Conservation (phyloP, 2,888 invertebrate genomes). For the Coelopa pilipes region DNA sequence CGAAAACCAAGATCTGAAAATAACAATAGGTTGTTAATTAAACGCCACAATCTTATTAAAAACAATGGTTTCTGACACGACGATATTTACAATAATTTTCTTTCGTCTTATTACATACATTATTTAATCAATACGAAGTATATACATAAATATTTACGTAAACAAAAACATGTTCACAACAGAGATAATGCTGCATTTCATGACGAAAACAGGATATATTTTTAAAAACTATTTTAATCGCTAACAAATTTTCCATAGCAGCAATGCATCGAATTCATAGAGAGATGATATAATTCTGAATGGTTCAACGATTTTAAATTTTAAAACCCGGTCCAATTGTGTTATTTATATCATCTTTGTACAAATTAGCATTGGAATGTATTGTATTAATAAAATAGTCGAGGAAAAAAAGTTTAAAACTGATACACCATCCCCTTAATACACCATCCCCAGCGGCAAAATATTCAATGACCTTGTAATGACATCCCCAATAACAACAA, state of each 20-base stretch:
- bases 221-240: neutral
- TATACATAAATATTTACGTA: slow-evolving; percentile 22
- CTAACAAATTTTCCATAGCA: too few relatives aligned
- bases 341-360: too few relatives aligned
- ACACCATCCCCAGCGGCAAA: slow-evolving; percentile 3
- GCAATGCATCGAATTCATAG: too few relatives aligned
- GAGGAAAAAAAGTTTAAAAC: too few relatives aligned
- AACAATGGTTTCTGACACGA: neutral
- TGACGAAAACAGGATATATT: neutral
- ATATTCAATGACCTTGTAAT: slow-evolving; percentile 44
- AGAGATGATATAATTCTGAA: too few relatives aligned
- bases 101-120: too few relatives aligned
- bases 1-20: slow-evolving; percentile 76
- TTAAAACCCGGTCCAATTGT: too few relatives aligned
- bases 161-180: slow-evolving; percentile 13
- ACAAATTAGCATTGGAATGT: too few relatives aligned
- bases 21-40: slow-evolving; percentile 19
- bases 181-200: neutral
- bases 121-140: neutral
- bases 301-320: too few relatives aligned
- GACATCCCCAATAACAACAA: slow-evolving; percentile 36
- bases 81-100: too few relatives aligned
- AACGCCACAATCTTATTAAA: neutral
- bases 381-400: too few relatives aligned
- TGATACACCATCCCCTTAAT: too few relatives aligned